Percentiles rank a stretch among this genome's conserved stretches.
Conservation (phyloP, 2,113 vertebrate species). For the Anolis sagrei region DNA sequence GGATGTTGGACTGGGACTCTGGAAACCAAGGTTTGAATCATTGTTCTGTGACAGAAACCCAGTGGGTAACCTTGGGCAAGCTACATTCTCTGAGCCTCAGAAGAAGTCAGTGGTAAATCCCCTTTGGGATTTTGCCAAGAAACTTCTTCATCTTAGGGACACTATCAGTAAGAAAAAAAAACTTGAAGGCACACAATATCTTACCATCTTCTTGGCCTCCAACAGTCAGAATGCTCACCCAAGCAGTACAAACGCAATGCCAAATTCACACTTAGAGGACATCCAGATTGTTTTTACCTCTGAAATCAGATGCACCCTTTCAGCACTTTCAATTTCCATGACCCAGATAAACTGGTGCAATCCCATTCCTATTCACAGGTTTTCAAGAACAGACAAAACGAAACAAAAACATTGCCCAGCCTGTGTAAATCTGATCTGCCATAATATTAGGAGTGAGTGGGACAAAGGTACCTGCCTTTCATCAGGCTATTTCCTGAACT, state of each 20-base stretch:
- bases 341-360: not conserved
- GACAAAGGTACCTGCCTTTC: not conserved
- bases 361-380: not conserved
- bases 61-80: no score
- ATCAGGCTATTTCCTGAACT: not conserved
- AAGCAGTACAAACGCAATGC: not conserved
- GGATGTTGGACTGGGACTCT: no score
- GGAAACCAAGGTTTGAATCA: no score
- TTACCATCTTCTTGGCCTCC: not conserved
- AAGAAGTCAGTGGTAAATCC: no score
- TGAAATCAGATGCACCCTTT: not conserved
- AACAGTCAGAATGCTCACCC: not conserved
- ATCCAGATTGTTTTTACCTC: no score
- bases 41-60: no score
- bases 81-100: no score
- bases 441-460: not conserved
- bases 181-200: no score
- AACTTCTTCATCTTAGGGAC: no score
- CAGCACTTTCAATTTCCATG: not conserved
- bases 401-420: not conserved
- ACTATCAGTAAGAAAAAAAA: no score
- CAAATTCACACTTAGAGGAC: not conserved
- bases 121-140: no score
- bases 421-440: not conserved
- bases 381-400: not conserved